phyloP scores from a whole-genome alignment of 2,888 invertebrate genomes.

The Chrysodeixis includens region DNA sequence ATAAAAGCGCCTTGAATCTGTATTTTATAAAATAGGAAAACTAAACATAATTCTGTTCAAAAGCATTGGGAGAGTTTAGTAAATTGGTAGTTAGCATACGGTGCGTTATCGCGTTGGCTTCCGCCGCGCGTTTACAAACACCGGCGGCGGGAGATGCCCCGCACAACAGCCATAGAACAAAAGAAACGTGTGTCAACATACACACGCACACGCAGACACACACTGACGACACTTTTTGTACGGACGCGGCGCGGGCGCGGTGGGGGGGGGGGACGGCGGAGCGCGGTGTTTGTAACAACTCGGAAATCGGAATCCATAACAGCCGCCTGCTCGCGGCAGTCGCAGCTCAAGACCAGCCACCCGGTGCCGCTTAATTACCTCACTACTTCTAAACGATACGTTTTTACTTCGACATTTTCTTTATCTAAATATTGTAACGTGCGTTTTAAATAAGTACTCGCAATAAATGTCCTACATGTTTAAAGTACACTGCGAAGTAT shows the following conservation, averaged over 20 bases:
- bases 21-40: too few species aligned
- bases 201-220: not conserved
- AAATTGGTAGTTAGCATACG: not conserved
- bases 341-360: not conserved
- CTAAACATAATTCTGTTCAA: too few species aligned
- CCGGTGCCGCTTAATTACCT: not conserved
- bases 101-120: conserved; percentile 44
- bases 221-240: conserved; percentile 23
- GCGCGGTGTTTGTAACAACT: conserved; percentile 38
- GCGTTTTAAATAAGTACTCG: too few species aligned
- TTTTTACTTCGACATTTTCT: not conserved
- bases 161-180: conserved; percentile 30
- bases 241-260: conserved; percentile 29
- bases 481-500: not conserved
- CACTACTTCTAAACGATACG: not conserved
- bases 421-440: too few species aligned
- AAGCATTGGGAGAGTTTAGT: not conserved
- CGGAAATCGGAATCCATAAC: conserved; percentile 44
- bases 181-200: conserved; percentile 33
- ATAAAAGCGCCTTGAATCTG: too few species aligned
- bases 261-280: conserved; percentile 32
- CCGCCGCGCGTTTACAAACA: conserved; percentile 53
- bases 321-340: conserved; percentile 3
- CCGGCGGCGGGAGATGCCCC: conserved; percentile 10
- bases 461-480: not conserved